Conservation (phyloP, 2,888 invertebrate genomes). For the Hypsopygia costalis region DNA sequence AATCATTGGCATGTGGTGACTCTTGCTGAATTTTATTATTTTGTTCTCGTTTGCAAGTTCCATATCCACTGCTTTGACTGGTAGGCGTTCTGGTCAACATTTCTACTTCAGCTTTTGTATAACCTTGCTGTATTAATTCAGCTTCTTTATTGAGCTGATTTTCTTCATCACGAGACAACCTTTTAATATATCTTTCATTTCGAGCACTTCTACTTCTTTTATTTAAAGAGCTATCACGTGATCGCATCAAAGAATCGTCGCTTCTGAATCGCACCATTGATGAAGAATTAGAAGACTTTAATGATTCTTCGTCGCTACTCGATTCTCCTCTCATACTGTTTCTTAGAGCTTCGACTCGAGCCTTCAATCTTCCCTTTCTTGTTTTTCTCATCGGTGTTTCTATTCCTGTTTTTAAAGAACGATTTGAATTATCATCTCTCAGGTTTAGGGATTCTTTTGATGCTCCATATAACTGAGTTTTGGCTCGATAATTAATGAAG, state of each 20-base stretch:
- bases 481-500: constrained; percentile 64
- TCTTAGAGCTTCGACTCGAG: constrained; percentile 84
- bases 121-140: constrained; percentile 71
- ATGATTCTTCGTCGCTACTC: constrained; percentile 87
- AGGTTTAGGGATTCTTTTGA: constrained; percentile 63
- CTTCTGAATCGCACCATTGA: constrained; percentile 84
- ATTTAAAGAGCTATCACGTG: constrained; percentile 80
- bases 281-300: constrained; percentile 83
- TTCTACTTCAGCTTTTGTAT: constrained; percentile 76
- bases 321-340: constrained; percentile 82
- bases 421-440: constrained; percentile 56
- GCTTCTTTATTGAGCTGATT: constrained; percentile 77
- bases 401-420: constrained; percentile 63
- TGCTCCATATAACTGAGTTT: constrained; percentile 49
- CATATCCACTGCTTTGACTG: constrained; percentile 73
- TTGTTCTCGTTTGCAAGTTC: constrained; percentile 69
- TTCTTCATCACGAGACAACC: constrained; percentile 86
- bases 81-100: constrained; percentile 76
- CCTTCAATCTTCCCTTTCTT: constrained; percentile 82
- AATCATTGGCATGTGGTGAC: constrained; percentile 48
- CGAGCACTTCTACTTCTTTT: constrained; percentile 86
- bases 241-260: constrained; percentile 84
- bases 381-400: constrained; percentile 78
- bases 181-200: constrained; percentile 89
- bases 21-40: constrained; percentile 67